Base-by-base conservation (phyloP, 2,888 invertebrate genomes). In the Mythimna pallens region DNA sequence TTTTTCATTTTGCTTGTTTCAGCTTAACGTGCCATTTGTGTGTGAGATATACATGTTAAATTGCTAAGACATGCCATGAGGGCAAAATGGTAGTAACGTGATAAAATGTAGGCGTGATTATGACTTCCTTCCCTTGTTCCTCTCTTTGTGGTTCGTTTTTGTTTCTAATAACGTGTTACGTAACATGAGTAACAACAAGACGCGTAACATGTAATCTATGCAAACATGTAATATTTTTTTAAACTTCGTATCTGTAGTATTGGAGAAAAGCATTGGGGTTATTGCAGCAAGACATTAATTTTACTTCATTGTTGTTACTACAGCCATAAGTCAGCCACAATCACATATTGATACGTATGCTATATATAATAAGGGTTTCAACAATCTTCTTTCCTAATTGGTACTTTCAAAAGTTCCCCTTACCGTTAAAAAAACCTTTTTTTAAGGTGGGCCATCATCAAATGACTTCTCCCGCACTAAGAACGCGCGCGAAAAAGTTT, bases 1-100 rank as follows among this genome's bases (percentile, higher is more conserved):
- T n/a, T 70, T 70, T 67, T 43, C n/a, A 14, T 77, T 66, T 81
- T 77, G 8, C 36, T 67, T 0, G 20, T 57, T 52, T 65, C 1
- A n/a, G 47, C 47, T 12, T 75, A 67, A 67, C 50, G 57, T 9
- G 57, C 43, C 34, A 63, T 70, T 69, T 30, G 17, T 30, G 25
- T 5, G 30, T 57, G 43, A 55, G 47, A n/a, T 65, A 34, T n/a
- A 57, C 8, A 43, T 43, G 50, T 50, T 36, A 30, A 54, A 50
- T 25, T 58, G 17, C 57, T 47, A 22, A 78, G 25, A 22, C 25
- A 47, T 62, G 9, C 22, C 25, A 20, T 57, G 63, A 36, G 8
- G 14, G 57, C 14, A 36, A 57, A 58, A 20, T 64, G 47, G 36
- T 65, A 65, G 43, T 65, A 8, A 65, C 52, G 30, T 62, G 8